Evolutionary conservation across 2,113 vertebrate species (phyloP).

Genomic region (Dipodomys stephensi): DNA sequence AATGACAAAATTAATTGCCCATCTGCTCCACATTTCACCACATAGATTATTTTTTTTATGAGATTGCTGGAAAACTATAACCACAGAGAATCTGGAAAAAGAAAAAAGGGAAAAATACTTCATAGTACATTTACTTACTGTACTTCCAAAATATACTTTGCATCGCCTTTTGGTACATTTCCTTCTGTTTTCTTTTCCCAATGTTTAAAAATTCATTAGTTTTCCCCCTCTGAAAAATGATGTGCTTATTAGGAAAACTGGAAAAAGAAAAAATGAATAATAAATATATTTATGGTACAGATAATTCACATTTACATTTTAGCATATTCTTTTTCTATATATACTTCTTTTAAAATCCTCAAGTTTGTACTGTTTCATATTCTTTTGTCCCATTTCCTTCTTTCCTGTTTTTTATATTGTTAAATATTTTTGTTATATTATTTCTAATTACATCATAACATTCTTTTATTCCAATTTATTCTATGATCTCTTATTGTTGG

Average conservation of each 20-base stretch:
- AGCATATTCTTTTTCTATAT: slow-evolving; percentile 15
- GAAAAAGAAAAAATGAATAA: slow-evolving; percentile 38
- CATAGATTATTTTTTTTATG: slow-evolving; percentile 29
- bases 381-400: not conserved
- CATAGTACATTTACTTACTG: not conserved
- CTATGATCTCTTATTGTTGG: slow-evolving; percentile 17
- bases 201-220: slow-evolving; percentile 29
- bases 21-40: slow-evolving; percentile 19
- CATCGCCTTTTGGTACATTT: slow-evolving; percentile 26
- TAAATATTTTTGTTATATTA: slow-evolving; percentile 23
- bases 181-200: not conserved
- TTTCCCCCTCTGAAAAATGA: slow-evolving; percentile 41
- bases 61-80: slow-evolving; percentile 47
- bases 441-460: slow-evolving; percentile 36
- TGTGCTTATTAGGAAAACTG: slow-evolving; percentile 32
- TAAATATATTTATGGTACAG: slow-evolving; percentile 23
- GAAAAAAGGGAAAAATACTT: not conserved
- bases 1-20: not conserved
- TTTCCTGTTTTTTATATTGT: not conserved
- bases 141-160: not conserved
- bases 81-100: slow-evolving; percentile 18
- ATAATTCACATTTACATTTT: slow-evolving; percentile 23
- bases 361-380: not conserved
- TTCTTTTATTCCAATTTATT: slow-evolving; percentile 48
- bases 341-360: not conserved